These are phyloP conservation scores for Trachemys scripta DNA, from an alignment of 2,113 vertebrate species.

Conservation along the genomic window DNA sequence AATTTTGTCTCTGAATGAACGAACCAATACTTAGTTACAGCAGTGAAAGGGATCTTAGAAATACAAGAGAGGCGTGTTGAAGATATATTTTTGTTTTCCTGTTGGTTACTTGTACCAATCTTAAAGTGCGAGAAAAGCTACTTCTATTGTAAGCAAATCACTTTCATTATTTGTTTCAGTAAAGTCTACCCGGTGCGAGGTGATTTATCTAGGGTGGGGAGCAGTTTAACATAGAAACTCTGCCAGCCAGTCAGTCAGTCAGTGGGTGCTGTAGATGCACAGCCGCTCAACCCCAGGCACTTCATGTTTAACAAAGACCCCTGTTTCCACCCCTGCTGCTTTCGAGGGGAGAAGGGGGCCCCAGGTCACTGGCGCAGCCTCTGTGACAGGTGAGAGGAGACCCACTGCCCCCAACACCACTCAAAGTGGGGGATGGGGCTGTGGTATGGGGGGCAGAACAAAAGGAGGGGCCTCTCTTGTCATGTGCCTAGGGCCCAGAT, in stretches of 20 bases:
- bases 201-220: neutral
- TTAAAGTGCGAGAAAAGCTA: neutral
- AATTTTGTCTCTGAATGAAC: neutral
- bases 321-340: neutral
- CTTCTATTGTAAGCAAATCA: neutral
- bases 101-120: neutral
- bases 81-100: neutral
- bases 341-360: neutral
- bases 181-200: neutral
- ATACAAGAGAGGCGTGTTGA: neutral
- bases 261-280: neutral
- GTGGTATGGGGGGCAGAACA: neutral
- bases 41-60: neutral
- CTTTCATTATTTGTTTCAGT: neutral
- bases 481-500: fast-evolving
- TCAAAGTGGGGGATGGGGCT: neutral
- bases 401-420: neutral
- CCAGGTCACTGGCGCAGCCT: neutral
- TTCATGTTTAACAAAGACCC: neutral
- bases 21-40: constrained; percentile 3
- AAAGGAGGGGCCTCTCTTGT: neutral
- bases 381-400: neutral
- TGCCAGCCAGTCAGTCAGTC: neutral
- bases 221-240: neutral
- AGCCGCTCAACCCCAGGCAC: neutral